These are phyloP conservation scores for Argyrosomus regius DNA, from an alignment of 2,797 vertebrate genomes.

Conservation along the genomic window DNA sequence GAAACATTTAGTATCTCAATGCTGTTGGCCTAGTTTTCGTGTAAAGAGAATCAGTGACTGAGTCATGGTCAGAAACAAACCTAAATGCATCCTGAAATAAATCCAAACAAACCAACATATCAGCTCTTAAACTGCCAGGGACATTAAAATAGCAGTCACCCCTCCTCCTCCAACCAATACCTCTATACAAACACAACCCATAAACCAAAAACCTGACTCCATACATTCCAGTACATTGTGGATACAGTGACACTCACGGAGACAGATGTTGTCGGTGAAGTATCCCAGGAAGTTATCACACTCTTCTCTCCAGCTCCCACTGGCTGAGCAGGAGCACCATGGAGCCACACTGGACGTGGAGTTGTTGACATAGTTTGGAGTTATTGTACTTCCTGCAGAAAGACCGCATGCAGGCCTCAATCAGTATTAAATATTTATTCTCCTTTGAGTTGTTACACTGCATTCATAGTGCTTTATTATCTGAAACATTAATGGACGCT, in stretches of 20 bases:
- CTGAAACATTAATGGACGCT: constrained; percentile 54
- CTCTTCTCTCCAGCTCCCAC: constrained; percentile 90
- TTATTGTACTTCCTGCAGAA: constrained; percentile 92
- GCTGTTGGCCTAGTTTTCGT: constrained; percentile 12
- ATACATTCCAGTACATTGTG: background rate
- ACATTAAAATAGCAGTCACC: background rate
- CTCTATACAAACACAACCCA: constrained; percentile 11
- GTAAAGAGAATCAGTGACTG: background rate
- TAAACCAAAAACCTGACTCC: constrained; percentile 1
- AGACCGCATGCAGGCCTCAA: constrained; percentile 39
- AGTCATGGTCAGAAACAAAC: constrained; percentile 1
- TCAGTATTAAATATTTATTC: constrained; percentile 73
- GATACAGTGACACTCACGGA: constrained; percentile 87
- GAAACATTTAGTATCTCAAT: background rate
- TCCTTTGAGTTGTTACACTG: constrained; percentile 44
- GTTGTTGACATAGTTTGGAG: constrained; percentile 97
- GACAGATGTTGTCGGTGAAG: constrained; percentile 93
- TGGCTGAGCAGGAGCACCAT: constrained; percentile 94
- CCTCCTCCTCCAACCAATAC: background rate
- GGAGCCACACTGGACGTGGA: constrained; percentile 93
- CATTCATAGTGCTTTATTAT: constrained; percentile 43
- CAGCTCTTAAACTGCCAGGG: background rate
- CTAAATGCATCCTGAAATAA: background rate
- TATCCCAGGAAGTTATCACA: constrained; percentile 90
- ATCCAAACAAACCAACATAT: background rate